Conservation (phyloP, 2,888 invertebrate species). For the Strigamia crassipes region DNA sequence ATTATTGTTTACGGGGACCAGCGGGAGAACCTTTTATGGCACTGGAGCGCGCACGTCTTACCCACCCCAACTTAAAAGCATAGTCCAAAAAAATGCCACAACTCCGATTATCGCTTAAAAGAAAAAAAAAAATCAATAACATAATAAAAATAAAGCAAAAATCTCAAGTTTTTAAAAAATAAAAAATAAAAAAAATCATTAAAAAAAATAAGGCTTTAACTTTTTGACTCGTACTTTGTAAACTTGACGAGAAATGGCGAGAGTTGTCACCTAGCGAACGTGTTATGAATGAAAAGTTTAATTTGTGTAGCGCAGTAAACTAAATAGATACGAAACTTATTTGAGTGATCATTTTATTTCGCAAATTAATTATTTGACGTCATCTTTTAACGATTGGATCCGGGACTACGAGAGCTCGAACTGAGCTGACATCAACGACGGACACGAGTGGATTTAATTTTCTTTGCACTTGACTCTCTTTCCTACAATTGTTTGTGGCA, state of each 20-base stretch:
- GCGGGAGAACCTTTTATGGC: slow-evolving; percentile 35
- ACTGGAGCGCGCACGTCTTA: slow-evolving; percentile 25
- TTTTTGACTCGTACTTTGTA: slow-evolving; percentile 10
- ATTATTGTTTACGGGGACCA: slow-evolving; percentile 42
- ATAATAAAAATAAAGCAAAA: slow-evolving; percentile 6
- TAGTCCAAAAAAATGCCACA: slow-evolving; percentile 2
- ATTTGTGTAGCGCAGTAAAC: too few species aligned
- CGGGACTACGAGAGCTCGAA: background rate
- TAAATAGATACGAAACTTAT: background rate
- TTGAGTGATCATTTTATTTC: background rate
- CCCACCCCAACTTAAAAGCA: slow-evolving; percentile 23
- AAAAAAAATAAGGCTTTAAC: background rate
- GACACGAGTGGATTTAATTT: slow-evolving; percentile 38
- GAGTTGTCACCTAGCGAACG: background rate
- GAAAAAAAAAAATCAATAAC: slow-evolving; percentile 12
- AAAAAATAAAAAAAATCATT: background rate
- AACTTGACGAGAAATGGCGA: background rate
- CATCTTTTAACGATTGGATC: background rate
- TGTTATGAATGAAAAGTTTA: background rate
- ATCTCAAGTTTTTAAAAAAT: background rate
- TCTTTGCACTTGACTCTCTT: slow-evolving; percentile 4
- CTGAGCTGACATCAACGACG: background rate
- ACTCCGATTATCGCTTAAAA: slow-evolving; percentile 37
- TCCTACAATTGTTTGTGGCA: slow-evolving; percentile 4
- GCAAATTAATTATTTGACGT: background rate